These are phyloP conservation scores for Adelges cooleyi DNA, from an alignment of 1,140 invertebrate species.

Conservation along the genomic window DNA sequence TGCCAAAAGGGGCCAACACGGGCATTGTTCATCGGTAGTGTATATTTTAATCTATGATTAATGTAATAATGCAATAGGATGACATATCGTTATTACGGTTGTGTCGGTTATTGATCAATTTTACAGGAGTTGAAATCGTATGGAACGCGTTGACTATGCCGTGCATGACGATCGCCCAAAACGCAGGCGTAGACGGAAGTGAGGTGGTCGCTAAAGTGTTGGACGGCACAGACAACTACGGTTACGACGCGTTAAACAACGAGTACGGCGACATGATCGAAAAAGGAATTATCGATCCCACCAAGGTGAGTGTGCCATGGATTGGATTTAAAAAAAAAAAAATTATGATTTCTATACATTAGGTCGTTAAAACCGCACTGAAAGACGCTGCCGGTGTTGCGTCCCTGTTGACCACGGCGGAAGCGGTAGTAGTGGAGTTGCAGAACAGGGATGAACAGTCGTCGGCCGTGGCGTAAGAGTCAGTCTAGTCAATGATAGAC, in stretches of 20 bases:
- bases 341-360: constrained; percentile 33
- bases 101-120: not conserved
- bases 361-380: constrained; percentile 89
- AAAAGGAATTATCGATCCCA: constrained; percentile 97
- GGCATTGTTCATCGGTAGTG: too few relatives aligned
- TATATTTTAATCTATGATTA: not conserved
- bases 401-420: constrained; percentile 92
- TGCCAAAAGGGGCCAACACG: too few relatives aligned
- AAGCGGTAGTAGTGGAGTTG: constrained; percentile 87
- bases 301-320: constrained; percentile 54
- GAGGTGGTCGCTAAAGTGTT: constrained; percentile 87
- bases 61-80: not conserved
- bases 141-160: constrained; percentile 85
- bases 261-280: constrained; percentile 96
- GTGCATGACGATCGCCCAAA: constrained; percentile 88
- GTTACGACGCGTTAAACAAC: constrained; percentile 92
- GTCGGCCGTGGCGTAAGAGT: too few relatives aligned
- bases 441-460: constrained; percentile 82
- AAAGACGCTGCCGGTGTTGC: constrained; percentile 97
- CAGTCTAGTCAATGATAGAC: too few relatives aligned
- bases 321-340: too few relatives aligned
- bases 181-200: constrained; percentile 94
- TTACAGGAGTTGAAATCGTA: constrained; percentile 77
- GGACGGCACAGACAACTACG: constrained; percentile 60
- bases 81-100: constrained; percentile 3